Evolutionary conservation across 2,113 vertebrate genomes (phyloP).

Genomic region (Leuciscus idus): DNA sequence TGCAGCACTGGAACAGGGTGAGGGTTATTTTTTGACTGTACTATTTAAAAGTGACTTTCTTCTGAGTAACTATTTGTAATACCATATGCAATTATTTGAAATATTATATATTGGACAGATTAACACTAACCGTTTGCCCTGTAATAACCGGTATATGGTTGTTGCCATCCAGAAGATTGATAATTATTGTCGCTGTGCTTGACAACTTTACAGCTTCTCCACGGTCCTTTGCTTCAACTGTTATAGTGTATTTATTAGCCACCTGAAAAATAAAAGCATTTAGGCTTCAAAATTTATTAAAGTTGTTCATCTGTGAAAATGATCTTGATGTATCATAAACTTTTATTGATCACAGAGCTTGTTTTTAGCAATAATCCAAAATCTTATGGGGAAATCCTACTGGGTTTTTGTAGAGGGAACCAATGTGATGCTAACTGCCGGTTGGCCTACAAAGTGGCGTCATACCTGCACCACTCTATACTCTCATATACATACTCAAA

Average conservation of each 20-base stretch:
- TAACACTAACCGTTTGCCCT: constrained; percentile 49
- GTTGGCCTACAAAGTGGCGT: no score
- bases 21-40: background rate
- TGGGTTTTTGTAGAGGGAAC: no score
- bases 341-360: no score
- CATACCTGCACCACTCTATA: no score
- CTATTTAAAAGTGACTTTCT: no score
- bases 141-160: constrained; percentile 75
- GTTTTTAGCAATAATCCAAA: no score
- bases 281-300: background rate
- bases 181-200: constrained; percentile 65
- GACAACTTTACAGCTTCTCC: constrained; percentile 66
- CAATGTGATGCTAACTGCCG: no score
- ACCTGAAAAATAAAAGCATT: constrained; percentile 61
- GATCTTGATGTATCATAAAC: no score
- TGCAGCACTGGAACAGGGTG: background rate
- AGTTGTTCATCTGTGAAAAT: background rate
- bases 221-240: constrained; percentile 70
- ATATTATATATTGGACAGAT: background rate
- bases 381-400: no score
- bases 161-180: constrained; percentile 75
- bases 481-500: background rate
- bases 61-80: no score
- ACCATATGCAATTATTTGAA: no score
- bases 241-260: constrained; percentile 64